These are phyloP conservation scores for Morpho achilles DNA, from an alignment of 2,888 invertebrate genomes.

Conservation along the genomic window DNA sequence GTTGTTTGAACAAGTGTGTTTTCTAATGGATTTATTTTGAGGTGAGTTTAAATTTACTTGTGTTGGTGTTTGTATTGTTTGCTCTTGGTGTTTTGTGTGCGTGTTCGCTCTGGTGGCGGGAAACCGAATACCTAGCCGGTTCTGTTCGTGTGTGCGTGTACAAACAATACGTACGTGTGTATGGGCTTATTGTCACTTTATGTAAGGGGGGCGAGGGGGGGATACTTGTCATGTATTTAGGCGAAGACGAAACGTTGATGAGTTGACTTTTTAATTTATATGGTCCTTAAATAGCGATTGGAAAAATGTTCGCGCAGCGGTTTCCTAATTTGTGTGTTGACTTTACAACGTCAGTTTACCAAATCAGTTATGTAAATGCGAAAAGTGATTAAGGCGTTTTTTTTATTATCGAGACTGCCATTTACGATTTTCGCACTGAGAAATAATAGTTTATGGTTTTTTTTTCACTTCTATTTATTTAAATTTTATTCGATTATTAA, in stretches of 20 bases:
- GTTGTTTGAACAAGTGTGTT: conserved; percentile 80
- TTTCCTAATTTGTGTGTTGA: conserved; percentile 51
- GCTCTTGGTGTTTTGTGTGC: conserved; percentile 73
- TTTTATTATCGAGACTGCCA: conserved; percentile 2
- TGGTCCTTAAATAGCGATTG: conserved; percentile 46
- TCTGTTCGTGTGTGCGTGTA: conserved; percentile 59
- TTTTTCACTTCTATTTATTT: neutral
- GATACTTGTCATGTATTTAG: conserved; percentile 77
- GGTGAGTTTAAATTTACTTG: conserved; percentile 79
- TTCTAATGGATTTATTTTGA: conserved; percentile 80
- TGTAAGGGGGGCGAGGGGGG: conserved; percentile 71
- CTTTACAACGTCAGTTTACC: conserved; percentile 58
- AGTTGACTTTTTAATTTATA: conserved; percentile 73
- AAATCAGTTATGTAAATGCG: conserved; percentile 53
- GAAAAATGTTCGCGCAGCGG: conserved; percentile 28
- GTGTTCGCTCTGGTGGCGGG: conserved; percentile 75
- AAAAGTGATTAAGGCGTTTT: conserved; percentile 32
- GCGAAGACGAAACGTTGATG: conserved; percentile 72
- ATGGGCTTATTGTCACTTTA: conserved; percentile 74
- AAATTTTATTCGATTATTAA: neutral
- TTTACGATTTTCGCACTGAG: conserved; percentile 1
- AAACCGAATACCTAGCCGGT: conserved; percentile 77
- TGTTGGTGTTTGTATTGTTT: conserved; percentile 79
- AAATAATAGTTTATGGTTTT: neutral
- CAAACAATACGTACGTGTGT: conserved; percentile 62